Base-by-base conservation (phyloP, 2,113 vertebrate species). In the Neopipo cinnamomea region DNA sequence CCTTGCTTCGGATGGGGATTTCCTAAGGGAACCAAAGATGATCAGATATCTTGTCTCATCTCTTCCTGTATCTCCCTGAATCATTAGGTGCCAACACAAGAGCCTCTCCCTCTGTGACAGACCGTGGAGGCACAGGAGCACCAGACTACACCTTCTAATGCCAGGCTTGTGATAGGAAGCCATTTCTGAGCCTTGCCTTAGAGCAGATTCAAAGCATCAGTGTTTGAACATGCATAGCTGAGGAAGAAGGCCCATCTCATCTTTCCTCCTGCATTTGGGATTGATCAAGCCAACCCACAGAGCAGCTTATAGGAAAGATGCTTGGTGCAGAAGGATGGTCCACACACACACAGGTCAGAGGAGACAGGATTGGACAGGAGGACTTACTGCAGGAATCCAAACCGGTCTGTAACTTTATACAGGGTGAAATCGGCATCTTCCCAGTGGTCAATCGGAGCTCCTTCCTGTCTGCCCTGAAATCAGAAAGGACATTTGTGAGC, bases 341-440 rank as follows among this genome's bases (percentile, higher is more conserved):
- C 27, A 56, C 2, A 39, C 61, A 27, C 31, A 37, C 0, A 2
- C 0, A 15, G 24, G 44, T 33, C 18, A 50, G 31, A 28, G 9
- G 41, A 27, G 33, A 53, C 44, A 79, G 33, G 35, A 62, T 20
- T 68, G 8, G 22, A 25, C 46, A 39, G 53, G 93, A 49, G 12
- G 41, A 98, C 98, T 99, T 98, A 99, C 98, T 99, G 98, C 94
- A 98, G 96, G 97, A 99, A 99, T 91, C 99, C 98, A 68, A 99
- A 99, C 46, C 98, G 98, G 96, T 99, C 98, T 14, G 98, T 98
- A 95, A 99, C 98, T 97, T 99, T 99, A 91, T 98, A 99, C 68
- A 99, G 97, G 1, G 92, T 97, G 95, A 98, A 99, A 95, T 99
- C 96, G 0, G 98, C 98, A 97, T 99, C 99, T 96, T 99, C 99